Base-by-base conservation (phyloP, 2,797 vertebrate genomes). In the Hypotaenidia okinawae region DNA sequence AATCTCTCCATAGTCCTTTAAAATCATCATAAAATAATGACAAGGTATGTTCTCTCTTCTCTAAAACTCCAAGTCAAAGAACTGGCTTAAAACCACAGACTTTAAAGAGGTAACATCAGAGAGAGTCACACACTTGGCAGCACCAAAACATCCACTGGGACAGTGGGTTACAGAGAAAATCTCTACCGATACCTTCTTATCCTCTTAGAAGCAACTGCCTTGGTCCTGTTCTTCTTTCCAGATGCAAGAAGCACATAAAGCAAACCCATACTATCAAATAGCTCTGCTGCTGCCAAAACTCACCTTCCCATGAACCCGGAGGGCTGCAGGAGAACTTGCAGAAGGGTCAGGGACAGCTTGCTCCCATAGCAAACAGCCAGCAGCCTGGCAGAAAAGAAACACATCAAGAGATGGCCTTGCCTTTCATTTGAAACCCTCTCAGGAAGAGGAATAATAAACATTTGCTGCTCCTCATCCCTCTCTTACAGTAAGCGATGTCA, bases 241-340 rank as follows among this genome's bases (percentile, higher is more conserved):
- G 12, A 62, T 41, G 30, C 58, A 41, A 69, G 72, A 30, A 70
- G 35, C 35, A 52, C 2, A 0, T 27, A 52, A 37, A 14, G 7
- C 13, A 13, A 41, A 21, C 39, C 30, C 22, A 10, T 18, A 33
- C 63, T 55, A 58, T 9, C 27, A 72, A 79, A 67, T 9, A 75
- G 8, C 25, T 54, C 21, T 23, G 22, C 33, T 27, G 25, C 73
- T 72, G 33, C 24, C 47, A 82, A 63, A 79, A n/a, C 21, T 22
- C 23, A 24, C 32, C 1, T 0, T 55, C 15, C 16, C 3, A 0
- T 25, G 72, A 32, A 67, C 16, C 5, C 10, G 30, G 16, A 78
- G 9, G 30, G 12, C 27, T 52, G 62, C 37, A 32, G 51, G 61
- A 81, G 61, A 51, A 37, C 25, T 17, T 68, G 33, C 25, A 54